Percentiles rank a stretch among this genome's conserved stretches.
phyloP scores from a whole-genome alignment of 2,888 invertebrate species.

The Melanotus villosus region DNA sequence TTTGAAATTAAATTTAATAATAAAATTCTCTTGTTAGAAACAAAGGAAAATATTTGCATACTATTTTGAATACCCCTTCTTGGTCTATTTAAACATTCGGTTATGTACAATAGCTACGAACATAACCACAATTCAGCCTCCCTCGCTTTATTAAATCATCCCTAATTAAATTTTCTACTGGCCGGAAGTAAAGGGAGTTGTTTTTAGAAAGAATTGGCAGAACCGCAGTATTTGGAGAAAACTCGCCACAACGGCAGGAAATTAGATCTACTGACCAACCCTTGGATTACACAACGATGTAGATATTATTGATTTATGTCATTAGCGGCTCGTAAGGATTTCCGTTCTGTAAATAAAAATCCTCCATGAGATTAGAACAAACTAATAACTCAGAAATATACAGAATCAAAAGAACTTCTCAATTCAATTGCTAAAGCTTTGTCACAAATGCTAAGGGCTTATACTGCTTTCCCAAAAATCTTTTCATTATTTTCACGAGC shows the following conservation, averaged over 20 bases:
- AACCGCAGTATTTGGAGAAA: slow-evolving; percentile 22
- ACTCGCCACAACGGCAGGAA: slow-evolving; percentile 13
- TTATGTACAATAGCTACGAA: not conserved
- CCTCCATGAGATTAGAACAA: no score
- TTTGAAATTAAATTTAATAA: no score
- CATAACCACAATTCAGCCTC: slow-evolving; percentile 18
- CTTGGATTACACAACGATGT: not conserved
- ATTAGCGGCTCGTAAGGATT: not conserved
- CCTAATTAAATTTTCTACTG: slow-evolving; percentile 38
- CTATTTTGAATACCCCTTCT: no score
- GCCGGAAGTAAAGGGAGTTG: slow-evolving; percentile 29
- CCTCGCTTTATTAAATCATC: slow-evolving; percentile 35
- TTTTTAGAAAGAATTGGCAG: slow-evolving; percentile 25
- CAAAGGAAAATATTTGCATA: no score
- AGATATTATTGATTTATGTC: not conserved
- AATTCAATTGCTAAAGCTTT: not conserved
- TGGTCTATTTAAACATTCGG: not conserved
- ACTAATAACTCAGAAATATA: no score
- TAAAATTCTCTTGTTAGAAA: no score
- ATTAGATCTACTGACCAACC: slow-evolving; percentile 23
- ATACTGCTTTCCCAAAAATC: slow-evolving; percentile 3
- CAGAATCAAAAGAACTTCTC: not conserved
- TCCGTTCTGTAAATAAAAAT: no score
- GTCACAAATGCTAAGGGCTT: not conserved
- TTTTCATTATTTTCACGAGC: slow-evolving; percentile 31